A percentile compares a stretch with the other conserved stretches of the same genome.
phyloP scores from a whole-genome alignment of 2,113 vertebrate genomes.

The Rhagologus leucostigma region DNA sequence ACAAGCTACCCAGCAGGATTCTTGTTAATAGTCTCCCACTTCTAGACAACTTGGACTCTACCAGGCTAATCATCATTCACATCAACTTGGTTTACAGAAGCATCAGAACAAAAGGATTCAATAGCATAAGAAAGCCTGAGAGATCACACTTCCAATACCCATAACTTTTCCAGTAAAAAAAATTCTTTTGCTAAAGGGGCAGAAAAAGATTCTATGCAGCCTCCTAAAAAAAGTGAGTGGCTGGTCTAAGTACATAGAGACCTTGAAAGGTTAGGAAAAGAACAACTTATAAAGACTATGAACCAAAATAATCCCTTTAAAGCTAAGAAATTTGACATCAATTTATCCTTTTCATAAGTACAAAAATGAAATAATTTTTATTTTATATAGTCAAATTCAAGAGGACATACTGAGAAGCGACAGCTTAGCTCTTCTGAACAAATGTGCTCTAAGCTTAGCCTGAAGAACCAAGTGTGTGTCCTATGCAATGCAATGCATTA shows the following conservation, averaged over 20 bases:
- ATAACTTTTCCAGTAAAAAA: not conserved
- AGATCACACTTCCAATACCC: not conserved
- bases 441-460: not conserved
- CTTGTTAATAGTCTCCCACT: not conserved
- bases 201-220: not conserved
- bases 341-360: not conserved
- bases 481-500: not conserved
- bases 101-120: not conserved
- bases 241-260: not conserved
- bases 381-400: not conserved
- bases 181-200: not conserved
- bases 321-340: not conserved
- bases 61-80: not conserved
- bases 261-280: not conserved
- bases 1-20: not conserved
- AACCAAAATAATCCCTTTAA: not conserved
- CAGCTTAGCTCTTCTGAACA: not conserved
- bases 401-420: not conserved
- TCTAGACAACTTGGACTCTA: not conserved
- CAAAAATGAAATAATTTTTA: not conserved
- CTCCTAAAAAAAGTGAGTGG: not conserved
- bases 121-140: not conserved
- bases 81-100: not conserved
- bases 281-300: not conserved
- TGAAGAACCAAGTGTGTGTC: not conserved